A percentile compares a stretch with the other conserved stretches of the same genome.
Evolutionary conservation across 2,888 invertebrate genomes (phyloP).

Genomic region (Alviniconcha strummeri): DNA sequence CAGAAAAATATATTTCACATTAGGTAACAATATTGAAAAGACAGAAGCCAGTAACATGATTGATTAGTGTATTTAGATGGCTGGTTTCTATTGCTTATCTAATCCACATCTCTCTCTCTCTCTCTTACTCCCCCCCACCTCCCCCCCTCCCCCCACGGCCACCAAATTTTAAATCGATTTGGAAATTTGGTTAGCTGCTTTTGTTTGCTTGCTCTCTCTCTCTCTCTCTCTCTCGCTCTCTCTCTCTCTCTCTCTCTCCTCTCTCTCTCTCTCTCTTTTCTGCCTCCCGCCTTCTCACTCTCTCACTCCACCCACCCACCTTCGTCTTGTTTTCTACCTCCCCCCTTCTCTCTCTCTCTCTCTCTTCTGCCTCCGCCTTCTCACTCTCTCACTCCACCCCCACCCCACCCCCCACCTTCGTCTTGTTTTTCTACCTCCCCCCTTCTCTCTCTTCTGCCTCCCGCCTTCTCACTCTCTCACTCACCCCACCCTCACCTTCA

Average conservation of each 20-base stretch:
- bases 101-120: neutral
- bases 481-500: neutral
- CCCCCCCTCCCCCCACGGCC: too few relatives aligned
- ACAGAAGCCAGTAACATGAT: too few relatives aligned
- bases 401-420: neutral
- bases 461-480: neutral
- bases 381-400: neutral
- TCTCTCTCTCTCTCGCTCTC: neutral
- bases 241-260: neutral
- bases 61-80: neutral
- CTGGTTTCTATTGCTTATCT: neutral
- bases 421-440: too few relatives aligned
- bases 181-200: neutral
- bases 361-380: neutral
- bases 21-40: too few relatives aligned
- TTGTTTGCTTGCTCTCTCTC: neutral
- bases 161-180: neutral
- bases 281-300: neutral
- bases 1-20: too few relatives aligned
- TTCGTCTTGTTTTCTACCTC: neutral
- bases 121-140: neutral
- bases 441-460: too few relatives aligned
- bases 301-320: neutral
- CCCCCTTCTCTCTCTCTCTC: neutral
- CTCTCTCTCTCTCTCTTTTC: neutral